A percentile compares a stretch with the other conserved stretches of the same genome.
Evolutionary conservation across 2,888 invertebrate genomes (phyloP).

Genomic region (Tenthredo livida): DNA sequence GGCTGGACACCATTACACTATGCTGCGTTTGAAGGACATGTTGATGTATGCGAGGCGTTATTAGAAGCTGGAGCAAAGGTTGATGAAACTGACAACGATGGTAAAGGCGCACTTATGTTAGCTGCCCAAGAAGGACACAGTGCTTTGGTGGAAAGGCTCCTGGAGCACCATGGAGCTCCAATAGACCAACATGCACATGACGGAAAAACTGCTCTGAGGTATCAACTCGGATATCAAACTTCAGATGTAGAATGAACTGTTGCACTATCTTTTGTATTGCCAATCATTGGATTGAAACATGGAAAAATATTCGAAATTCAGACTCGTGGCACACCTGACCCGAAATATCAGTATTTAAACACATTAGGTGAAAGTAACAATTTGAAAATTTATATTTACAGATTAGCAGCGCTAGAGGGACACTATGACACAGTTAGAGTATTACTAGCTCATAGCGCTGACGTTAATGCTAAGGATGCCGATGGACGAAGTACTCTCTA

Average conservation of each 20-base stretch:
- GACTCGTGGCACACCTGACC: background rate
- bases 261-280: background rate
- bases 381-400: constrained; percentile 65
- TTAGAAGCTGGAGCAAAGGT: constrained; percentile 93
- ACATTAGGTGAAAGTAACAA: background rate
- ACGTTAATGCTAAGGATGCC: constrained; percentile 93
- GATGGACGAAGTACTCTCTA: constrained; percentile 96
- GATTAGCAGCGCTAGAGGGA: constrained; percentile 90
- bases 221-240: constrained; percentile 38
- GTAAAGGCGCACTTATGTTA: constrained; percentile 91
- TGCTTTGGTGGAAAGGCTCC: constrained; percentile 83
- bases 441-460: constrained; percentile 87
- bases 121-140: constrained; percentile 95
- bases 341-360: background rate
- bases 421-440: constrained; percentile 89
- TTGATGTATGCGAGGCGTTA: constrained; percentile 89
- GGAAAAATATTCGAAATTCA: background rate
- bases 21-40: constrained; percentile 95
- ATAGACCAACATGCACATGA: constrained; percentile 94
- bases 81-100: constrained; percentile 95
- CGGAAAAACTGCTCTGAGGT: constrained; percentile 92
- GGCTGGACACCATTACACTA: constrained; percentile 99
- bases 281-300: background rate
- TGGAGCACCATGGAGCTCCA: constrained; percentile 88
- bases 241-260: background rate